These are phyloP conservation scores for Allacma fusca DNA, from an alignment of 2,888 invertebrate species.

Conservation along the genomic window DNA sequence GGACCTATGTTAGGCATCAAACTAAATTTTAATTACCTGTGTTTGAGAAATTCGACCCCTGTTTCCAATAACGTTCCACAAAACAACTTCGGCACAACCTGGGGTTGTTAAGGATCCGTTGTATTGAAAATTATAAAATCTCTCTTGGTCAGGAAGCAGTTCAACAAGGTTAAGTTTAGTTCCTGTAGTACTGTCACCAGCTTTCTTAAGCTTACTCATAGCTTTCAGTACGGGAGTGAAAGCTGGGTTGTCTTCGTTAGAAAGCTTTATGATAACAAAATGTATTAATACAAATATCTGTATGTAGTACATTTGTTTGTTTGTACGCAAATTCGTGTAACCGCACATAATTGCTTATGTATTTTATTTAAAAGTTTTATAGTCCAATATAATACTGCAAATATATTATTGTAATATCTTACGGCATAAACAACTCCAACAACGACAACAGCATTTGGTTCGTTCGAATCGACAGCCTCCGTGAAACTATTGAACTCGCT, in stretches of 20 bases:
- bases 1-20: no score
- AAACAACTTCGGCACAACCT: constrained; percentile 19
- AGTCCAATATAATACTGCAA: no score
- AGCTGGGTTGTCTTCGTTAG: constrained; percentile 3
- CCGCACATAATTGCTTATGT: no score
- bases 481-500: background rate
- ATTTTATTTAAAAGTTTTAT: no score
- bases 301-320: background rate
- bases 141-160: background rate
- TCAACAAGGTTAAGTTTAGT: background rate
- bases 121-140: constrained; percentile 2
- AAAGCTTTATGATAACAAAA: background rate
- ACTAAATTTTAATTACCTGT: background rate
- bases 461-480: constrained; percentile 1
- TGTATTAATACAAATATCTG: background rate
- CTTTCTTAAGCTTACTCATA: background rate
- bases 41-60: background rate
- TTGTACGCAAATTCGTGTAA: no score
- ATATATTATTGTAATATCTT: no score
- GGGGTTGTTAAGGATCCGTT: constrained; percentile 32
- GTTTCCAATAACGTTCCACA: constrained; percentile 22
- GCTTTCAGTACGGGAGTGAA: constrained; percentile 4
- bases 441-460: constrained; percentile 27
- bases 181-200: background rate
- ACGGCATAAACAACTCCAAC: constrained; percentile 17